Evolutionary conservation across 1,140 invertebrate genomes (phyloP), one percentile per base, ranked within the genome.

Genomic region (Armadillidium nasatum): DNA sequence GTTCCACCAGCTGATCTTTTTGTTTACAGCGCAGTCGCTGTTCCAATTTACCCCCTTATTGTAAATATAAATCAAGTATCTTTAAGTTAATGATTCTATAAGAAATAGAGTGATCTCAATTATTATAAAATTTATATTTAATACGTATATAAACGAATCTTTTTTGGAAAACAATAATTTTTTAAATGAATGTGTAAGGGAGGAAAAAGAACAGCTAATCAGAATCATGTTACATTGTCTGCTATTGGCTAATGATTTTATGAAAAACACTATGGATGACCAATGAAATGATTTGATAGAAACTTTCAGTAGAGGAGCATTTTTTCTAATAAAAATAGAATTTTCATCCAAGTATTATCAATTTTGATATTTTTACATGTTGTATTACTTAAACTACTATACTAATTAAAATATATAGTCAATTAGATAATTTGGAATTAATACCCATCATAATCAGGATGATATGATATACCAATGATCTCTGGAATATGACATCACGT

Each of bases 21-120:
- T 60, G 50, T 60, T 60, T 60, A 60, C 50, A 60, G 50, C 50
- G 50, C 19, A 60, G 50, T 60, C 50, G 50, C 50, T 60, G 50
- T 60, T 60, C 11, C 7, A 13, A 15, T 15, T 19, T 15, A 15
- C 50, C 50, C 50, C 50, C 50, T 60, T 19, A 60, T 19, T 4
- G 7, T 60, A 15, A 7, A 60, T 60, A 19, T 1, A 7, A 3
- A 60, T 60, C 50, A 60, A 60, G 7, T 15, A 60, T 4, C 1
- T 6, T 33, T 33, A 33, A 33, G 6, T 33, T 33, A 33, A 33
- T 33, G 33, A 1, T 33, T 33, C 33, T 3, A 33, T 33, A 6
- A 3, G 33, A 33, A n/a, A 33, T 33, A 33, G 33, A 33, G 6
- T 33, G 1, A 6, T 33, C 33, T 33, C 33, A 3, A 33, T 33